Evolutionary conservation across 2,113 vertebrate genomes (phyloP).

Genomic region (Oreotrochilus melanogaster): DNA sequence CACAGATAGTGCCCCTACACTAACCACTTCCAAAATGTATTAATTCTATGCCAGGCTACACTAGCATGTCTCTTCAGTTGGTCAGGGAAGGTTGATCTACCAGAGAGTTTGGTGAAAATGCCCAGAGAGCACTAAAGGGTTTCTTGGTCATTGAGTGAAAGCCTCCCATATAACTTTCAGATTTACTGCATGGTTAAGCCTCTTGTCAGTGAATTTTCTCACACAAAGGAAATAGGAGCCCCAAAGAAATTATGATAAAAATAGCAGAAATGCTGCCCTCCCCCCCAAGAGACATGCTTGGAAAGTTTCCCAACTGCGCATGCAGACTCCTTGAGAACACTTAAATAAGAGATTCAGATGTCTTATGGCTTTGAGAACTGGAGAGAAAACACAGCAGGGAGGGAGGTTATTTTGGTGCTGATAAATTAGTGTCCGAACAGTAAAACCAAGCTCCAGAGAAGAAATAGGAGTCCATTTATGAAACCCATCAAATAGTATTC

Average conservation of each 20-base stretch:
- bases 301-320: neutral
- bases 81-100: neutral
- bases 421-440: neutral
- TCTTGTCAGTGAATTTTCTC: neutral
- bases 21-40: neutral
- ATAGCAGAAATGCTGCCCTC: neutral
- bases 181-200: neutral
- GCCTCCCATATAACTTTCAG: neutral
- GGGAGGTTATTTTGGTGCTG: neutral
- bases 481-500: neutral
- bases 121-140: neutral
- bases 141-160: neutral
- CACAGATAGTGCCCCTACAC: neutral
- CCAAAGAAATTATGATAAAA: neutral
- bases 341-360: neutral
- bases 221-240: conserved; percentile 5
- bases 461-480: neutral
- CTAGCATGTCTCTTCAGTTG: neutral
- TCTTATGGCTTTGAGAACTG: neutral
- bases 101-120: neutral
- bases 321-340: neutral
- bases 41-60: neutral
- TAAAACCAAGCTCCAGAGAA: neutral
- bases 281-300: neutral
- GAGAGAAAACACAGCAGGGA: neutral